Conservation (phyloP, 2,113 vertebrate genomes). For the Oncorhynchus nerka region DNA sequence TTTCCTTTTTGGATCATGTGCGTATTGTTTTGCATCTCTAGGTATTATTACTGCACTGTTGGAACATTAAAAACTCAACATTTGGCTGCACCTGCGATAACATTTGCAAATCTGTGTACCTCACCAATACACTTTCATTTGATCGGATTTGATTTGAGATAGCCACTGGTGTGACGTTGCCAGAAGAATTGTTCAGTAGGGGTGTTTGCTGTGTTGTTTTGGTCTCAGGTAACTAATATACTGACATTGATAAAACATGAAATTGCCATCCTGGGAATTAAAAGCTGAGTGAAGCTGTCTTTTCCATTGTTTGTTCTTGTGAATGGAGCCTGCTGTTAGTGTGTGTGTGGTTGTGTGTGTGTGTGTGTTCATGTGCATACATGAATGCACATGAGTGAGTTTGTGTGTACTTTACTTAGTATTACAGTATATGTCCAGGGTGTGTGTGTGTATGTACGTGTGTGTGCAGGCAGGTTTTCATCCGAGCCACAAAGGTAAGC, state of each 20-base stretch:
- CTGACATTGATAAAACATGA: slow-evolving; percentile 17
- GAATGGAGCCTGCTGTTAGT: neutral
- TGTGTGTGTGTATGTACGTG: neutral
- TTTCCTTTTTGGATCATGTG: too few relatives aligned
- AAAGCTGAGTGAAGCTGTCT: slow-evolving; percentile 4
- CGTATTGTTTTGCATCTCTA: too few relatives aligned
- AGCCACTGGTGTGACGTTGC: too few relatives aligned
- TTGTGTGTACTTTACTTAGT: neutral
- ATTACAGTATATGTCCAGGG: neutral
- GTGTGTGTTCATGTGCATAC: neutral
- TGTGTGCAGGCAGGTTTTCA: slow-evolving; percentile 4
- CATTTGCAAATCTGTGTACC: too few relatives aligned
- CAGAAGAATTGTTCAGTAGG: too few relatives aligned
- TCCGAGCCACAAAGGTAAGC: slow-evolving; percentile 13
- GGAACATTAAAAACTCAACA: too few relatives aligned
- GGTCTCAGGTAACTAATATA: slow-evolving; percentile 4
- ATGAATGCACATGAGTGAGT: neutral
- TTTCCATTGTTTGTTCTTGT: neutral
- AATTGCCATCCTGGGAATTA: neutral
- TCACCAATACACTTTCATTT: too few relatives aligned
- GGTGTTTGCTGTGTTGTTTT: neutral
- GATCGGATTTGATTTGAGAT: too few relatives aligned
- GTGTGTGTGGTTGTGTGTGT: neutral
- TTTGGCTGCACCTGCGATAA: too few relatives aligned
- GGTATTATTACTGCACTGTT: too few relatives aligned